Conservation (phyloP, 64 coral and sea anemone genomes). For the Actinia equina region DNA sequence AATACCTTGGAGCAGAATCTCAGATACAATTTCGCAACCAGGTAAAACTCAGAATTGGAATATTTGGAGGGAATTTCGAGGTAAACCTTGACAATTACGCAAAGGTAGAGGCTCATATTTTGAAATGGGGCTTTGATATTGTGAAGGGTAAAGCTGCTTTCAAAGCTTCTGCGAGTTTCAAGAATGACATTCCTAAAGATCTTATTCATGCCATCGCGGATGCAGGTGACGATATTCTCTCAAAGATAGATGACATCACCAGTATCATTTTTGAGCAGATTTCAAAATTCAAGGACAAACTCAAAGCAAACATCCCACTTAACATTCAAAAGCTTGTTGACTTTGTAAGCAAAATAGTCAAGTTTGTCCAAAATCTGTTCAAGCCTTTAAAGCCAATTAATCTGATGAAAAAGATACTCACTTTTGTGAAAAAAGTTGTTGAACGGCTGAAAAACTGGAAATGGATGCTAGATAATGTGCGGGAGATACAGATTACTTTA, state of each 20-base stretch:
- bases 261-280: slow-evolving; percentile 73
- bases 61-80: slow-evolving; percentile 94
- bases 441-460: slow-evolving; percentile 39
- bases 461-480: slow-evolving; percentile 39
- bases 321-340: slow-evolving; percentile 58
- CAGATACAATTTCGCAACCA: slow-evolving; percentile 76
- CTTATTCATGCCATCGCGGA: slow-evolving; percentile 83
- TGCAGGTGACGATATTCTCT: slow-evolving; percentile 75
- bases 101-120: slow-evolving; percentile 57
- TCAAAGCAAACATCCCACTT: slow-evolving; percentile 57
- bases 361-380: slow-evolving; percentile 67
- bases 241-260: slow-evolving; percentile 59
- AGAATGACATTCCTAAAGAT: slow-evolving; percentile 97
- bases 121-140: slow-evolving; percentile 74
- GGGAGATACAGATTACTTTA: slow-evolving; percentile 46
- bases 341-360: slow-evolving; percentile 71
- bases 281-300: slow-evolving; percentile 61
- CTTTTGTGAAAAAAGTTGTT: slow-evolving; percentile 47
- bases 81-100: slow-evolving; percentile 86
- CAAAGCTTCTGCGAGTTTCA: slow-evolving; percentile 87
- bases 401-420: slow-evolving; percentile 55
- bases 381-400: slow-evolving; percentile 61
- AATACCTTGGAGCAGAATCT: slow-evolving; percentile 78
- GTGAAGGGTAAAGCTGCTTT: slow-evolving; percentile 94
- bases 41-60: slow-evolving; percentile 64